Base-by-base conservation (phyloP, 1,140 invertebrate species). In the Bombyx mandarina region DNA sequence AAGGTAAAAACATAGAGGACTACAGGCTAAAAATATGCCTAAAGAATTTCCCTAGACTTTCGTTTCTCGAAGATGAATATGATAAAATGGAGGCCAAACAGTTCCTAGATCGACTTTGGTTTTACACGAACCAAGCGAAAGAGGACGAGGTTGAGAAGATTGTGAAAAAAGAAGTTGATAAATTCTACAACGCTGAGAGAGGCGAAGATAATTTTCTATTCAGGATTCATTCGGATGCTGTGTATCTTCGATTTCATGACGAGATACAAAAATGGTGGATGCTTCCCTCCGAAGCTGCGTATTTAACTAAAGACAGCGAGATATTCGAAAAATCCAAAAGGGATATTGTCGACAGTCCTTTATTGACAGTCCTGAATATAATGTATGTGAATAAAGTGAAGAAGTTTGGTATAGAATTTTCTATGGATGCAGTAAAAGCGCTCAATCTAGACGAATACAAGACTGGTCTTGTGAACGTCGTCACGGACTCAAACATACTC, bases 201-300 rank as follows among this genome's bases (percentile, higher is more conserved):
- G 48, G 53, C 2, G 18, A 54, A 44, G 57, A 61, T 53, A 45
- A 59, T 44, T 58, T 58, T 43, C 12, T 57, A 0, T 60, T 66
- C 45, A 26, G 50, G 6, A 59, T 63, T 45, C 65, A 66, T 51
- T 54, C 61, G 7, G 61, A 66, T 49, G 58, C 61, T 5, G 58
- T 66, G 26, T 66, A 57, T 22, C 45, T 60, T 26, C 52, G 56
- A 44, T 63, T 57, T 56, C 65, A 66, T 51, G 65, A 66, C 12
- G 56, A 63, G 35, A 63, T 66, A 49, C 56, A 61, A 54, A 66
- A 63, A 51, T 66, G 65, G 65, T 66, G 65, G 65, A 63, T 60
- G 54, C 7, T 52, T 18, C 53, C 51, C 49, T 44, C 52, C 7
- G 10, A 58, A 50, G 56, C 56, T 3, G 54, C 54, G 4, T 65